These are phyloP conservation scores for Phalacrocorax brasilianus DNA, from an alignment of 2,113 vertebrate genomes.

Conservation along the genomic window DNA sequence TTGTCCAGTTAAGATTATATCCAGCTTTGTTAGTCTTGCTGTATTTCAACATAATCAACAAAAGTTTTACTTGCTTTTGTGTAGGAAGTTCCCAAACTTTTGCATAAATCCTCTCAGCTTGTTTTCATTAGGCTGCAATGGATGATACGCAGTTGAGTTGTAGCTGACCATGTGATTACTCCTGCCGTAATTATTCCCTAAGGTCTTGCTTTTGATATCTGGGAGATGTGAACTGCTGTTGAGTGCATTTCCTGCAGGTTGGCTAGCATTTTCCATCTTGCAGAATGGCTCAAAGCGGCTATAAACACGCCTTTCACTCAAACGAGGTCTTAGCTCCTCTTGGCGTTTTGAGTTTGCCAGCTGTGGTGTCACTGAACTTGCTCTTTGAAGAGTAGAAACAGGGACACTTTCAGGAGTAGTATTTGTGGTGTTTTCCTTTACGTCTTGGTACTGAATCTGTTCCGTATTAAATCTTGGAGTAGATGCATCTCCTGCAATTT, in stretches of 20 bases:
- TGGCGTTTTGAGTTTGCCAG: slow-evolving; percentile 35
- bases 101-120: slow-evolving; percentile 90
- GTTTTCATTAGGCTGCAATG: slow-evolving; percentile 82
- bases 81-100: slow-evolving; percentile 84
- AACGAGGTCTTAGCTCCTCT: slow-evolving; percentile 63
- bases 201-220: slow-evolving; percentile 71
- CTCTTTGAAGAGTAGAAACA: slow-evolving; percentile 42
- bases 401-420: slow-evolving; percentile 10
- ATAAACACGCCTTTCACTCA: slow-evolving; percentile 76
- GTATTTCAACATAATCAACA: neutral
- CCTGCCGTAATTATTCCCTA: slow-evolving; percentile 61
- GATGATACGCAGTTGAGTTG: slow-evolving; percentile 54
- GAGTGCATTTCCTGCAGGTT: neutral
- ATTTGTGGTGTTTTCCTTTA: slow-evolving; percentile 27
- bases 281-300: slow-evolving; percentile 88
- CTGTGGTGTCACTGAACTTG: neutral
- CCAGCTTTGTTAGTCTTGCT: neutral
- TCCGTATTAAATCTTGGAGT: slow-evolving; percentile 85
- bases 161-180: slow-evolving; percentile 70
- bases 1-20: slow-evolving; percentile 1
- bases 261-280: slow-evolving; percentile 75
- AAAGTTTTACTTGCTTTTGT: slow-evolving; percentile 83
- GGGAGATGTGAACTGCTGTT: slow-evolving; percentile 48
- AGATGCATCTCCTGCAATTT: slow-evolving; percentile 75
- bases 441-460: slow-evolving; percentile 75